These are phyloP conservation scores for Asarcornis scutulata DNA, from an alignment of 2,113 vertebrate species.

Conservation along the genomic window DNA sequence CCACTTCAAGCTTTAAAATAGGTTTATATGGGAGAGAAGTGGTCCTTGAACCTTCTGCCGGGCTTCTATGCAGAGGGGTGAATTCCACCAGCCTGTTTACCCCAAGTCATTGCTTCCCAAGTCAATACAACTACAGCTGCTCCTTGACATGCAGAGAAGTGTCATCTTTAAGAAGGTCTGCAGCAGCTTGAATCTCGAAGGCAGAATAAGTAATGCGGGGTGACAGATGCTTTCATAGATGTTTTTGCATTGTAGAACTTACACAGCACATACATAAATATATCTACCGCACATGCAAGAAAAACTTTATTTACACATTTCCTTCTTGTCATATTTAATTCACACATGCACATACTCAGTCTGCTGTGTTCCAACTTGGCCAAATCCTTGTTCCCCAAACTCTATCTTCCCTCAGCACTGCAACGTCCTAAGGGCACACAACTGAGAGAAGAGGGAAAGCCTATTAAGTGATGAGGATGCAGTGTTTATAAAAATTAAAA, in stretches of 20 bases:
- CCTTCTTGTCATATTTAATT: constrained; percentile 65
- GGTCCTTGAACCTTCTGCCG: background rate
- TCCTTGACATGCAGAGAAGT: constrained; percentile 25
- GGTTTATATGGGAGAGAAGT: background rate
- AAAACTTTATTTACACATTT: constrained; percentile 64
- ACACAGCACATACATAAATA: constrained; percentile 54
- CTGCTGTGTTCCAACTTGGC: constrained; percentile 23
- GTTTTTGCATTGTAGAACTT: constrained; percentile 54
- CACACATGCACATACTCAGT: background rate
- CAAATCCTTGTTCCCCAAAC: constrained; percentile 54
- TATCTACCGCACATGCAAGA: constrained; percentile 21
- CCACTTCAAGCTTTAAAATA: background rate
- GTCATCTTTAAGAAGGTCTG: constrained; percentile 15
- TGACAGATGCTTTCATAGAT: constrained; percentile 62
- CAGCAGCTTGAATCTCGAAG: constrained; percentile 24
- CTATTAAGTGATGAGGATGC: constrained; percentile 57
- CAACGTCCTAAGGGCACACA: constrained; percentile 44
- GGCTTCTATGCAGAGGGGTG: background rate
- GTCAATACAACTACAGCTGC: background rate
- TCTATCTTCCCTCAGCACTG: constrained; percentile 59
- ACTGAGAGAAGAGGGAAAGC: constrained; percentile 52
- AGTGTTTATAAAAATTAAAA: constrained; percentile 68
- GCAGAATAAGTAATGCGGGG: constrained; percentile 42
- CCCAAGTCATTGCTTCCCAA: constrained; percentile 19
- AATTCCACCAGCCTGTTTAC: background rate